Base-by-base conservation (phyloP, 2,888 invertebrate genomes). In the Coecobrya sp. region DNA sequence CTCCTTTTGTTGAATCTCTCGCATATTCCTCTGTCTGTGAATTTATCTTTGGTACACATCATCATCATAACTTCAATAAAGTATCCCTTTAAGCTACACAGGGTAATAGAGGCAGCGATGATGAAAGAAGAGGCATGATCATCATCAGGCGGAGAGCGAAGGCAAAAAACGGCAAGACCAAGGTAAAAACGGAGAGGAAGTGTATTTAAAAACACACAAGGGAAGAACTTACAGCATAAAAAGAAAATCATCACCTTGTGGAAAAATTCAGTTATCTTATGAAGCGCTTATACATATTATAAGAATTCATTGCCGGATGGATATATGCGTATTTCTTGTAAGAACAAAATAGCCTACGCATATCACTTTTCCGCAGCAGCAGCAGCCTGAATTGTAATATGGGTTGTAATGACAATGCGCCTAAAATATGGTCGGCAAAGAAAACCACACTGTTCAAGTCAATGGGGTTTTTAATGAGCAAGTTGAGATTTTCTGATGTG, bases 391-490 rank as follows among this genome's bases (percentile, higher is more conserved):
- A 13, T 7, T 22, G 27, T 52, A 49, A 76, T 76, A 25, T 73
- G 52, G 25, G 30, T 55, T 7, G 36, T 59, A 59, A 82, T 82
- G 82, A 82, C 52, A 52, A 52, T 82, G 36, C 55, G 16, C 59
- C 55, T 82, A 19, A 82, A 81, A 81, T 59, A 36, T 59, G 36
- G 45, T 87, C 22, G 1, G 19, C 55, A 55, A 59, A 87, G 27
- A 25, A 27, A 86, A 65, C 68, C 76, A 65, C 85, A 84, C n/a
- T 79, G 79, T 52, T 86, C 73, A 81, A 86, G 86, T 85, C 76
- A 84, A 90, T 91, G 91, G 86, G 88, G 86, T 87, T 93, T 93
- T 93, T 93, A 93, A 93, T 93, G 93, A 93, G 93, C 92, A 79
- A 86, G 86, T 73, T 11, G 85, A 85, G 90, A 90, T 86, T 86